phyloP scores from a whole-genome alignment of 2,113 vertebrate species.

The Eudyptes chrysolophus region DNA sequence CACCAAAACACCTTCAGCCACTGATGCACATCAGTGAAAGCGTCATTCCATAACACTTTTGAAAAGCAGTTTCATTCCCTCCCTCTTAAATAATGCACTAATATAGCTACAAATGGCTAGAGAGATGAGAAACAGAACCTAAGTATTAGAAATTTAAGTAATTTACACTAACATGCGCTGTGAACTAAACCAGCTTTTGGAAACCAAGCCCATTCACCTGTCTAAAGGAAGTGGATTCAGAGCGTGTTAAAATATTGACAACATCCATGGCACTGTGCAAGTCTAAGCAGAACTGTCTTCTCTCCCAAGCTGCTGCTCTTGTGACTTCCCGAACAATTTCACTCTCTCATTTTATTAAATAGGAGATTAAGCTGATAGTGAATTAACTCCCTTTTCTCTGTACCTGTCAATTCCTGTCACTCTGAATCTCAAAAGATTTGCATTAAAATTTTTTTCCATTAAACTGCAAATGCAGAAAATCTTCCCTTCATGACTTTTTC shows the following conservation, averaged over 20 bases:
- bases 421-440: not conserved
- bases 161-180: not conserved
- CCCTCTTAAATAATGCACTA: not conserved
- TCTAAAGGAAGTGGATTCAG: not conserved
- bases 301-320: not conserved
- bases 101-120: not conserved
- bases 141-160: not conserved
- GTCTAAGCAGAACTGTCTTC: not conserved
- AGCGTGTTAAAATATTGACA: not conserved
- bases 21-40: not conserved
- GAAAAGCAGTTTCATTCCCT: not conserved
- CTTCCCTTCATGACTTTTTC: not conserved
- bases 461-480: not conserved
- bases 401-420: not conserved
- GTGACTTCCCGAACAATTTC: not conserved
- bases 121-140: not conserved
- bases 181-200: not conserved
- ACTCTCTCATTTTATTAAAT: not conserved
- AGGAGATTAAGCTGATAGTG: not conserved
- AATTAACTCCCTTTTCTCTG: not conserved
- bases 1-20: not conserved
- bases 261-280: not conserved
- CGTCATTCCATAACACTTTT: not conserved
- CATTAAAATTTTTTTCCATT: not conserved
- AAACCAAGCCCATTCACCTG: not conserved